phyloP scores from a whole-genome alignment of 2,113 vertebrate genomes.

The human region DNA sequence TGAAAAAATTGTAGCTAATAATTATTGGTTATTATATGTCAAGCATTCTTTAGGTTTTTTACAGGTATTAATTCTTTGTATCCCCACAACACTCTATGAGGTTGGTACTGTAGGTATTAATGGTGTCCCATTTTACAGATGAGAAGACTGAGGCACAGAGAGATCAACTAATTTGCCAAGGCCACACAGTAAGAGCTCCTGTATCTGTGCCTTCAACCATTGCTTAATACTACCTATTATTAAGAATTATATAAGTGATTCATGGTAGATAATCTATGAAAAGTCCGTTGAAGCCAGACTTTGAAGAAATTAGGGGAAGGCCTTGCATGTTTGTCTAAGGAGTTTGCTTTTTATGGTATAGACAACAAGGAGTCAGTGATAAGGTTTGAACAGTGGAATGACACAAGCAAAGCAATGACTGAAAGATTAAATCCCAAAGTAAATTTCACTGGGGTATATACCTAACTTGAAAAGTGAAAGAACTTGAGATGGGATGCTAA shows the following conservation, averaged over 20 bases:
- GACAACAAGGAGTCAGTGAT: background rate
- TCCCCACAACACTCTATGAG: background rate
- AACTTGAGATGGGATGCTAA: background rate
- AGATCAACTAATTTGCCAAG: background rate
- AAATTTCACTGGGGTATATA: background rate
- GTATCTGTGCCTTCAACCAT: background rate
- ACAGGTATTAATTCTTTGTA: background rate
- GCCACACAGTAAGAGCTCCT: background rate
- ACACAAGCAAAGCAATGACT: background rate
- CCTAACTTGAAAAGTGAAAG: background rate
- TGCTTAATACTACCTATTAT: background rate
- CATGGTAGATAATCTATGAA: background rate
- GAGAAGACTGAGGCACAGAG: background rate
- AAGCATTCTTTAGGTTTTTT: background rate
- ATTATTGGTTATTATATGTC: background rate
- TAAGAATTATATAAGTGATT: background rate
- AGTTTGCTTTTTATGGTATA: background rate
- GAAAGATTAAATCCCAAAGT: background rate
- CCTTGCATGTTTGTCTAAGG: background rate
- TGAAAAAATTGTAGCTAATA: background rate
- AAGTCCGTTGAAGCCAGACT: background rate
- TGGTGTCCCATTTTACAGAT: background rate
- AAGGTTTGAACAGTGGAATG: background rate
- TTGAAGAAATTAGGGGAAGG: background rate
- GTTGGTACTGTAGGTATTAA: background rate